phyloP scores from a whole-genome alignment of 2,113 vertebrate species.

The Thomomys bottae region DNA sequence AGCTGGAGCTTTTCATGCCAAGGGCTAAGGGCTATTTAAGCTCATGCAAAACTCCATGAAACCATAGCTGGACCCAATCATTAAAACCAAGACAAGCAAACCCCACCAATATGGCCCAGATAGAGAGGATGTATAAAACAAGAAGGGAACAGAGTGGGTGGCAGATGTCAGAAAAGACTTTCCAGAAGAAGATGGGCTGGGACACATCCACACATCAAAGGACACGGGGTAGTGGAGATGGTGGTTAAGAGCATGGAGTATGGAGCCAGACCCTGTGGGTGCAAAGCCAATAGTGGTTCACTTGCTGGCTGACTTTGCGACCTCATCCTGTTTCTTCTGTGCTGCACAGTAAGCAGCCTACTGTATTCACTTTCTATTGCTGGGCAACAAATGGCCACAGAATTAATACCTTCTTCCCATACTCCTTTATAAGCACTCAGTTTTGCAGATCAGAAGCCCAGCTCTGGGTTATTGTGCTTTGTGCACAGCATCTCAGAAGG shows the following conservation, averaged over 20 bases:
- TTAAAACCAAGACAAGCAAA: neutral
- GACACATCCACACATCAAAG: neutral
- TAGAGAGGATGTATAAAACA: accelerated
- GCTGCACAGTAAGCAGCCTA: neutral
- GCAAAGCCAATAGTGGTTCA: neutral
- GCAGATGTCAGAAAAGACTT: neutral
- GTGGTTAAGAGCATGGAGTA: neutral
- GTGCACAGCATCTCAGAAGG: neutral
- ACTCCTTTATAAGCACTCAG: accelerated
- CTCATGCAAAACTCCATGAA: neutral
- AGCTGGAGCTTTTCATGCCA: neutral
- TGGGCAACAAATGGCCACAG: neutral
- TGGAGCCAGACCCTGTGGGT: neutral
- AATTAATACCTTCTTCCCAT: neutral
- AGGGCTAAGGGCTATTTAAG: neutral
- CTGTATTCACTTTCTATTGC: neutral
- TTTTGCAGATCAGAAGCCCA: neutral
- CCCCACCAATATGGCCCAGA: too few species aligned
- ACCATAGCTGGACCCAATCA: neutral
- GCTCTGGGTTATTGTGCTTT: neutral
- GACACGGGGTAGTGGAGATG: neutral
- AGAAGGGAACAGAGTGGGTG: neutral
- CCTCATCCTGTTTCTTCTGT: neutral
- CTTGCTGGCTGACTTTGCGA: neutral
- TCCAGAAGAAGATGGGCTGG: neutral